A percentile compares a stretch with the other conserved stretches of the same genome.
Conservation (phyloP, 2,888 invertebrate species). For the Lasioglossum malachurum region DNA sequence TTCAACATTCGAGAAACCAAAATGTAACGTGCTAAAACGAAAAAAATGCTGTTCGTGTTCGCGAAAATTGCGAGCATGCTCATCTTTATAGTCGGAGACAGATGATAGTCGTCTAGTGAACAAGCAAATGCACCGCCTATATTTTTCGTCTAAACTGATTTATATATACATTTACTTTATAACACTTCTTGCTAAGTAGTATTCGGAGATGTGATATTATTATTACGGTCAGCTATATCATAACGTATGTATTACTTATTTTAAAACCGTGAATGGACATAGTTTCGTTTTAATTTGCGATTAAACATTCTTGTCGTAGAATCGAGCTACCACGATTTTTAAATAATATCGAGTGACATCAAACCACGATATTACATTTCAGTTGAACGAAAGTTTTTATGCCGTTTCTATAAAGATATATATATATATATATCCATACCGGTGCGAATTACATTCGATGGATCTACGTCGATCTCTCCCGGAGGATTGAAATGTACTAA, state of each 20-base stretch:
- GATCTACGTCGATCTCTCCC: conserved; percentile 14
- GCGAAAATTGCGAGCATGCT: conserved; percentile 35
- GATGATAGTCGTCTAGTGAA: conserved; percentile 64
- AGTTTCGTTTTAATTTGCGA: conserved; percentile 51
- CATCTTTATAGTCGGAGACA: conserved; percentile 47
- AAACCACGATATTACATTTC: conserved; percentile 17
- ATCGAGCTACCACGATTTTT: conserved; percentile 51
- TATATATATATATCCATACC: not conserved
- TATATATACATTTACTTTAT: conserved; percentile 78
- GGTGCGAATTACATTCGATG: conserved; percentile 13
- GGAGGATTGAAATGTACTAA: conserved; percentile 29
- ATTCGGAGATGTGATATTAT: conserved; percentile 63
- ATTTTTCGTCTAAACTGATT: conserved; percentile 76
- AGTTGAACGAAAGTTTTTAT: not conserved
- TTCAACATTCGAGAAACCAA: conserved; percentile 36
- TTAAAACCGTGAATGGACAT: conserved; percentile 38
- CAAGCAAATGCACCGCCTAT: conserved; percentile 77
- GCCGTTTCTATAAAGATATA: conserved; percentile 1
- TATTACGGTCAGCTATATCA: conserved; percentile 56
- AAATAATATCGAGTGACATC: conserved; percentile 49
- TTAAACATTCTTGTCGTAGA: conserved; percentile 40
- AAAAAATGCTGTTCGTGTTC: conserved; percentile 16
- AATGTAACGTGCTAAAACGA: conserved; percentile 22
- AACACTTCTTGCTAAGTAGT: conserved; percentile 77
- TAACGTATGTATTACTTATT: conserved; percentile 58